Evolutionary conservation across 2,888 invertebrate genomes (phyloP).

Genomic region (Eupithecia inturbata): DNA sequence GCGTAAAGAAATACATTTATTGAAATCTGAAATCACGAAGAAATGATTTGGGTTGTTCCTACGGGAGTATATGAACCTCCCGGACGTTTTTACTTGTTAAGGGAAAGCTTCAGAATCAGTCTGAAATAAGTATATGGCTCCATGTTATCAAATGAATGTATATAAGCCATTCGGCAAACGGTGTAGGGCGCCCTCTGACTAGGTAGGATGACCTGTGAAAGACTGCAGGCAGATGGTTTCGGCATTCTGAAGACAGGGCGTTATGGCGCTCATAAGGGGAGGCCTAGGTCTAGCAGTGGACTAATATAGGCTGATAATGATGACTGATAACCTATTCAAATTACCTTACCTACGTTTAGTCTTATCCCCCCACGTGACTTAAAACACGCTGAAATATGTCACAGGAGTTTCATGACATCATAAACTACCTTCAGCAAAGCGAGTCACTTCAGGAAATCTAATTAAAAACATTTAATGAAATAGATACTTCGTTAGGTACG

Average conservation of each 20-base stretch:
- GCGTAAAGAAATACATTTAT: no score
- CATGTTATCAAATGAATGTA: not conserved
- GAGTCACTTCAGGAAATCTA: not conserved
- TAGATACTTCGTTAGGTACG: conserved; percentile 1
- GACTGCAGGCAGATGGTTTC: no score
- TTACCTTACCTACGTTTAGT: no score
- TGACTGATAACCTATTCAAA: not conserved
- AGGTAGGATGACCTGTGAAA: not conserved
- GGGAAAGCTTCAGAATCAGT: not conserved
- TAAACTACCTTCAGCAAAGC: not conserved
- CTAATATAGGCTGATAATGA: not conserved
- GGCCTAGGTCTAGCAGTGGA: not conserved
- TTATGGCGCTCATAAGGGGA: not conserved
- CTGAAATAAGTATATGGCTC: no score
- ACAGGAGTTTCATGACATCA: conserved; percentile 5
- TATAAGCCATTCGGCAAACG: not conserved
- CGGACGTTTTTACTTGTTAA: not conserved
- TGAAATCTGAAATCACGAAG: no score
- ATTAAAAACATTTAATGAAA: conserved; percentile 1
- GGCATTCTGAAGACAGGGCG: not conserved
- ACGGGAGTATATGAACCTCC: not conserved
- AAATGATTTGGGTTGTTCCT: not conserved
- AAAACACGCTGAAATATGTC: not conserved
- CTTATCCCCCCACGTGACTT: not conserved
- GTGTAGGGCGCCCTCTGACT: no score